Conservation (phyloP, 1,140 invertebrate genomes). For the Aleiodes sp. region DNA sequence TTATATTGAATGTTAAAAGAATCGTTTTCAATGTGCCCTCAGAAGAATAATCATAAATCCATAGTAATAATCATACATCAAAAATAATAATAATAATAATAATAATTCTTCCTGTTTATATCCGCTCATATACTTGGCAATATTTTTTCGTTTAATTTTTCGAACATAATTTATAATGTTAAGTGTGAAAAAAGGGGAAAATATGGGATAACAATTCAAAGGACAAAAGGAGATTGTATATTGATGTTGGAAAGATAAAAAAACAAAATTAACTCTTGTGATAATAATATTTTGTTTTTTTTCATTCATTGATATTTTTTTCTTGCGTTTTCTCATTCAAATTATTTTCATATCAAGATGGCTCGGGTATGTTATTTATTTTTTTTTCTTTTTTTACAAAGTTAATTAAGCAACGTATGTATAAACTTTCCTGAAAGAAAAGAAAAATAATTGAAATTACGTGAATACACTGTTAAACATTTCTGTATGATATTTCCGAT, state of each 20-base stretch:
- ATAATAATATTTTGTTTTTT: constrained; percentile 29
- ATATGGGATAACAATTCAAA: constrained; percentile 46
- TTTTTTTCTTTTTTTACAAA: constrained; percentile 56
- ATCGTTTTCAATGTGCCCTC: too few relatives aligned
- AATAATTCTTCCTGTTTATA: constrained; percentile 43
- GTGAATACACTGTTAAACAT: too few relatives aligned
- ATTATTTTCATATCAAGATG: constrained; percentile 37
- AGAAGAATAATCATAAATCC: too few relatives aligned
- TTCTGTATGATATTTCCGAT: too few relatives aligned
- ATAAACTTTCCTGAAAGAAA: constrained; percentile 83
- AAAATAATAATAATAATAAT: constrained; percentile 49
- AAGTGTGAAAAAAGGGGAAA: constrained; percentile 3
- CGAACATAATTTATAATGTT: constrained; percentile 49
- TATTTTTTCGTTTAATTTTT: constrained; percentile 43
- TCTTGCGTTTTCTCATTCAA: constrained; percentile 38
- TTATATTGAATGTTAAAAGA: too few relatives aligned
- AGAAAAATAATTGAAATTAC: constrained; percentile 26
- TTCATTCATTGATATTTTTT: constrained; percentile 36
- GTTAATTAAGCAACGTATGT: constrained; percentile 87
- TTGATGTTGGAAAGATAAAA: neutral
- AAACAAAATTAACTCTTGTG: neutral
- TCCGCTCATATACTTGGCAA: constrained; percentile 43
- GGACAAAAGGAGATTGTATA: constrained; percentile 44
- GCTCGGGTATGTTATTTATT: constrained; percentile 51
- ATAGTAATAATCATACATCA: constrained; percentile 42